phyloP scores from a whole-genome alignment of 2,888 invertebrate genomes.

The Macaria notata region DNA sequence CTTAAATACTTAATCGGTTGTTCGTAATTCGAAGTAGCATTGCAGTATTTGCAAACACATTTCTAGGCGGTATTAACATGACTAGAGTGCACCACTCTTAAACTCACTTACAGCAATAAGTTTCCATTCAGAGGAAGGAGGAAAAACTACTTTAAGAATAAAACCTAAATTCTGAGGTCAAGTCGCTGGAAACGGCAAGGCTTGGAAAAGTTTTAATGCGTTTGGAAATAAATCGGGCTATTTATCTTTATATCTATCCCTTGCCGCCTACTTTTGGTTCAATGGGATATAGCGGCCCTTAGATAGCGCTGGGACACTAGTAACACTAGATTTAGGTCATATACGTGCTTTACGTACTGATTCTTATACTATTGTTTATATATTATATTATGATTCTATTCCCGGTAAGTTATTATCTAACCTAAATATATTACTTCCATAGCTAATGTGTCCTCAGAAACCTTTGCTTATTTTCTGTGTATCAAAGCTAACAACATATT shows the following conservation, averaged over 20 bases:
- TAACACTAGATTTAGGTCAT: conserved; percentile 3
- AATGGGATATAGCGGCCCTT: conserved; percentile 26
- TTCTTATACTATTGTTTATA: too few species aligned
- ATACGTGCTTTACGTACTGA: background rate
- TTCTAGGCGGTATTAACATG: too few species aligned
- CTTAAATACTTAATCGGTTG: too few species aligned
- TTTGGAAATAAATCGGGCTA: conserved; percentile 67
- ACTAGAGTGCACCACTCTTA: too few species aligned
- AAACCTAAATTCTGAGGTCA: conserved; percentile 49
- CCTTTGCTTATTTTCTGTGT: too few species aligned
- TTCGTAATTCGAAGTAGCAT: too few species aligned
- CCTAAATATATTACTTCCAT: too few species aligned
- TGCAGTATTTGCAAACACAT: too few species aligned
- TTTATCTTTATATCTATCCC: conserved; percentile 67
- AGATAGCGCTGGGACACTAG: conserved; percentile 20
- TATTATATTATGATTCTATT: too few species aligned
- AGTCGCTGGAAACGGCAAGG: conserved; percentile 39
- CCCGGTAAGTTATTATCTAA: too few species aligned
- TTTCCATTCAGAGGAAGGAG: conserved; percentile 35
- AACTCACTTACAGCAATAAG: conserved; percentile 27
- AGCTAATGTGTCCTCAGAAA: too few species aligned
- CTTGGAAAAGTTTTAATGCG: conserved; percentile 66
- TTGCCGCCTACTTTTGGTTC: conserved; percentile 38
- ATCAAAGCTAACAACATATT: too few species aligned
- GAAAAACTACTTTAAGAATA: conserved; percentile 34